Percentiles rank a stretch among this genome's conserved stretches.
phyloP scores from a whole-genome alignment of 92 coral and sea anemone species.

The Blastomussa wellsi region DNA sequence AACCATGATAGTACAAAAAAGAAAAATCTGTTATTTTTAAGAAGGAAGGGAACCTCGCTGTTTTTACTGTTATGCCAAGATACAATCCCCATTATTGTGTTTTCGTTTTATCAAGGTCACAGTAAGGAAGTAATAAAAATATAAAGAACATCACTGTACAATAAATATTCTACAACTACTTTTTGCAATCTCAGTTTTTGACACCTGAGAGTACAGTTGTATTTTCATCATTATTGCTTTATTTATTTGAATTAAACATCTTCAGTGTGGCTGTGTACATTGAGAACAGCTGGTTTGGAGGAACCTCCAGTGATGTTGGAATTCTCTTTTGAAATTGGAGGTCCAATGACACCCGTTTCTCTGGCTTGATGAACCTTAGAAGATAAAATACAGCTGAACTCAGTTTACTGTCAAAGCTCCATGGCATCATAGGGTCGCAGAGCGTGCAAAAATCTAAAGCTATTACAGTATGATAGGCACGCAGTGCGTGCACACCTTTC shows the following conservation, averaged over 20 bases:
- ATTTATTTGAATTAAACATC: slow-evolving; percentile 25
- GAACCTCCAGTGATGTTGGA: background rate
- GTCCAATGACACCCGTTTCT: slow-evolving; percentile 71
- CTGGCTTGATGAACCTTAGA: slow-evolving; percentile 85
- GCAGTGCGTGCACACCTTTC: background rate
- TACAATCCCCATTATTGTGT: too few relatives aligned
- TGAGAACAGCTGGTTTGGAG: slow-evolving; percentile 32
- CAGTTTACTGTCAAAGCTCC: background rate
- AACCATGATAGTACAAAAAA: too few relatives aligned
- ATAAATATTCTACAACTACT: background rate
- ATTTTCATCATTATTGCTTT: slow-evolving; percentile 2
- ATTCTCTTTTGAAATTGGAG: slow-evolving; percentile 55
- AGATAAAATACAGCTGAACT: background rate
- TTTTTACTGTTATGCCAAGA: too few relatives aligned
- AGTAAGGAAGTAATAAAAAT: too few relatives aligned
- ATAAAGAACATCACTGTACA: background rate
- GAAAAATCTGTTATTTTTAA: background rate
- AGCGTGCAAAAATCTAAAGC: too few relatives aligned
- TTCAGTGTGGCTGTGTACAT: slow-evolving; percentile 35
- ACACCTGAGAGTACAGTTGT: background rate
- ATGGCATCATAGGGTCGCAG: background rate
- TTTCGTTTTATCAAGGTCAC: too few relatives aligned
- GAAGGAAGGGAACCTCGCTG: too few relatives aligned
- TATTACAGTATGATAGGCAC: background rate
- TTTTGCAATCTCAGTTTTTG: background rate